Evolutionary conservation across 2,797 vertebrate species (phyloP), one percentile per base, ranked within the genome.

Genomic region (Halcyon smyrnensis): DNA sequence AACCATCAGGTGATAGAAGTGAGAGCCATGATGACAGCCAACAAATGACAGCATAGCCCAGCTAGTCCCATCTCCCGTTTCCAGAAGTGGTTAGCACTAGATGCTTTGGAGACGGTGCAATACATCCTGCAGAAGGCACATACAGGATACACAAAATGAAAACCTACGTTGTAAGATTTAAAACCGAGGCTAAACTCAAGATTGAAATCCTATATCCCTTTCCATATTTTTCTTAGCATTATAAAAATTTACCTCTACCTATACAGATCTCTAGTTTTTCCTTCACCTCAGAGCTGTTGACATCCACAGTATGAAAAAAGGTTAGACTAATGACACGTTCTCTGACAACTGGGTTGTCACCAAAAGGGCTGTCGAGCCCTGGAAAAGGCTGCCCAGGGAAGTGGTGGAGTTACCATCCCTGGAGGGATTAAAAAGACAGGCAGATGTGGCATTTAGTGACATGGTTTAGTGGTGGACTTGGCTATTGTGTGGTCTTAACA

Each of bases 351-450:
- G 57, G 15, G 6, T 21, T 79, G 41, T n/a, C 60, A 69, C 41
- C 5, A 2, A 73, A 50, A 41, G 28, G 6, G 4, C 2, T 34
- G 9, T 19, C 36, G 51, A 20, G 36, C 64, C 12, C 6, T 56
- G 48, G 17, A 68, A 17, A 7, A 65, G 59, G 37, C 64, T 86
- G 32, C 37, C 9, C 6, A 28, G 53, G 43, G 41, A n/a, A 79
- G 18, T 3, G 34, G 27, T 18, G 6, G 39, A 36, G n/a, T 20
- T 2, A 0, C 21, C 43, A 9, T 14, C 34, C 23, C 32, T 32
- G 25, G 18, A 69, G 23, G 25, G 6, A 37, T 32, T 75, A 77
- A 41, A 84, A 84, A 41, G 32, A 13, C 2, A 0, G 3, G n/a
- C 5, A 28, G 60, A 30, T 13, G 34, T 37, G 37, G 46, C 4